phyloP scores from a whole-genome alignment of 2,888 invertebrate genomes.

The Agrilus cyanescens region DNA sequence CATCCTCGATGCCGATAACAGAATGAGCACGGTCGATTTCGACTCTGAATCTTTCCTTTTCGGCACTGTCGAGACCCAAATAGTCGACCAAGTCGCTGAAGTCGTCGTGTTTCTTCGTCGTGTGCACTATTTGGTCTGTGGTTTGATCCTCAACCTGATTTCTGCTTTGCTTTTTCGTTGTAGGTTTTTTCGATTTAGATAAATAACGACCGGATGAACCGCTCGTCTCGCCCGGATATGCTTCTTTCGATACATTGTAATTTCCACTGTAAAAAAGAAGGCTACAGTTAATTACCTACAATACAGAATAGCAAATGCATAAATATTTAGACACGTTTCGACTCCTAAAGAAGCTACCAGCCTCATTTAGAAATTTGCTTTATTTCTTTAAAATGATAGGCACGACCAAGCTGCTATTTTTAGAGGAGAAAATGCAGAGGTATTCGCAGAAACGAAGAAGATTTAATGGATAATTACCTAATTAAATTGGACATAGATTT shows the following conservation, averaged over 20 bases:
- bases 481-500: too few relatives aligned
- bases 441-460: too few relatives aligned
- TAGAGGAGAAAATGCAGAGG: too few relatives aligned
- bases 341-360: too few relatives aligned
- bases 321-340: too few relatives aligned
- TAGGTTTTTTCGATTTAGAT: constrained; percentile 1
- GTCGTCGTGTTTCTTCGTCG: constrained; percentile 39
- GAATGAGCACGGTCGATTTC: constrained; percentile 42
- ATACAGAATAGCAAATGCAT: too few relatives aligned
- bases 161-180: constrained; percentile 7
- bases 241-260: constrained; percentile 33
- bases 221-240: constrained; percentile 21
- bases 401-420: too few relatives aligned
- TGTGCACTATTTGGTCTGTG: constrained; percentile 10
- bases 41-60: constrained; percentile 37
- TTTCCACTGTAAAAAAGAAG: constrained; percentile 26
- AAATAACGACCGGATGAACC: constrained; percentile 5
- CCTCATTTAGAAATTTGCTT: too few relatives aligned
- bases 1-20: constrained; percentile 38
- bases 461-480: too few relatives aligned
- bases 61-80: constrained; percentile 40
- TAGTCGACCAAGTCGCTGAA: constrained; percentile 49
- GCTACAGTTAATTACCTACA: too few relatives aligned
- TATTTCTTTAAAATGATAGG: too few relatives aligned
- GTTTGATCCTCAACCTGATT: constrained; percentile 1